A percentile compares a stretch with the other conserved stretches of the same genome.
These are phyloP conservation scores for Dendronephthya gigantea DNA, from an alignment of 64 coral and sea anemone species.

Conservation along the genomic window DNA sequence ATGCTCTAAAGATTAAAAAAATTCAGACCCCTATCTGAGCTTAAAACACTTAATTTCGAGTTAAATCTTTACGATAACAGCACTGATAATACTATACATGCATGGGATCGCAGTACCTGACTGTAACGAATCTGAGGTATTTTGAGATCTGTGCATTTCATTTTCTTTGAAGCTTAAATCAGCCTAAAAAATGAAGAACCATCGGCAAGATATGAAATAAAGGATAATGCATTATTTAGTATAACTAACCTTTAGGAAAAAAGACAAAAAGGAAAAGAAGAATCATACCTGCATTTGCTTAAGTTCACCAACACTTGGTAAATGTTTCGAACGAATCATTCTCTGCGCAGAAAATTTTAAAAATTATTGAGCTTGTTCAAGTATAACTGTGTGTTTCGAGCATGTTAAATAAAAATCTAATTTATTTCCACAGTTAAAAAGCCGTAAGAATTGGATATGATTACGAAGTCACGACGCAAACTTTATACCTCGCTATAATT, in stretches of 20 bases:
- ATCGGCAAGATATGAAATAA: too few relatives aligned
- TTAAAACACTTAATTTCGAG: too few relatives aligned
- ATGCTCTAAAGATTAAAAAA: slow-evolving; percentile 66
- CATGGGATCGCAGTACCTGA: slow-evolving; percentile 44
- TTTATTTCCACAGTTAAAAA: too few relatives aligned
- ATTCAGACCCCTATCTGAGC: too few relatives aligned
- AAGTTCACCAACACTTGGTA: slow-evolving; percentile 75
- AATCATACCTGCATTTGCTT: slow-evolving; percentile 75
- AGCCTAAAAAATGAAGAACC: slow-evolving; percentile 44
- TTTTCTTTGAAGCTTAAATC: slow-evolving; percentile 92
- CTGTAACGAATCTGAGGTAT: slow-evolving; percentile 59
- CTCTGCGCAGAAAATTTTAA: slow-evolving; percentile 33
- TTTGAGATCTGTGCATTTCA: slow-evolving; percentile 96
- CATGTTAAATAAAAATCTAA: too few relatives aligned
- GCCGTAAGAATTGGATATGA: too few relatives aligned
- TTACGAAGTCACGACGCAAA: too few relatives aligned
- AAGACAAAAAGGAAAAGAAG: not conserved
- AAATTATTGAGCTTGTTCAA: too few relatives aligned
- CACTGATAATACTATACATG: too few relatives aligned
- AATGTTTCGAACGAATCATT: slow-evolving; percentile 76
- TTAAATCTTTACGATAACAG: not conserved
- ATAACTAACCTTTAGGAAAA: too few relatives aligned
- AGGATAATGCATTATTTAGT: too few relatives aligned
- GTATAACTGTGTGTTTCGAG: too few relatives aligned
- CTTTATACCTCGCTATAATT: not conserved